A percentile compares a stretch with the other conserved stretches of the same genome.
phyloP scores from a whole-genome alignment of 1,140 invertebrate genomes.

The Philotrypesis tridentata region DNA sequence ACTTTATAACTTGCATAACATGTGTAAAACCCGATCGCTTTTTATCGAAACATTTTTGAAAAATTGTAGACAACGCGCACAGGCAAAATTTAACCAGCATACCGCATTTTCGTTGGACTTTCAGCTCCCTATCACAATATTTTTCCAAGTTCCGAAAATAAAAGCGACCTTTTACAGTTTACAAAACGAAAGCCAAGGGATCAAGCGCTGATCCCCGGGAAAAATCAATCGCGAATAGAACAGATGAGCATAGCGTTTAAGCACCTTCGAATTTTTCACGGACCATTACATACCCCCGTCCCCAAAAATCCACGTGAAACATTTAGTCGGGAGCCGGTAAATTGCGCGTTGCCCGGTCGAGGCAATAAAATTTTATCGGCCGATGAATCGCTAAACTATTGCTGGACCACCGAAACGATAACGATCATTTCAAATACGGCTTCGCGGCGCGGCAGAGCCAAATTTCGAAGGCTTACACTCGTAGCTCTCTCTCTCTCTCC shows the following conservation, averaged over 20 bases:
- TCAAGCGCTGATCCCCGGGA: not conserved
- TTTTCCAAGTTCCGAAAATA: too few relatives aligned
- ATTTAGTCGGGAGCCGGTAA: not conserved
- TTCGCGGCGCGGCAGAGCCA: not conserved
- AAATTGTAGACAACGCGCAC: too few relatives aligned
- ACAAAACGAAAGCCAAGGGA: not conserved
- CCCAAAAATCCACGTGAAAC: not conserved
- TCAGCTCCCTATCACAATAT: too few relatives aligned
- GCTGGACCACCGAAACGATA: not conserved
- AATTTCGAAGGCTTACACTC: conserved; percentile 14
- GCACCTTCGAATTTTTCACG: not conserved
- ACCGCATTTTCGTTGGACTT: too few relatives aligned
- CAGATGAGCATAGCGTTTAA: not conserved
- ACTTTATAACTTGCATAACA: too few relatives aligned
- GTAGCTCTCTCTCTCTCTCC: not conserved
- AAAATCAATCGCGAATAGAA: not conserved
- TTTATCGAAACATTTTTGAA: too few relatives aligned
- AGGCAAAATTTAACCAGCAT: too few relatives aligned
- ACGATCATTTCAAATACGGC: not conserved
- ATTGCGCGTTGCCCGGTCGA: not conserved
- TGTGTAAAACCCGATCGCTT: too few relatives aligned
- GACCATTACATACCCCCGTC: not conserved
- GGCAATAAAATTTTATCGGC: conserved; percentile 32
- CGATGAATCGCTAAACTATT: conserved; percentile 38
- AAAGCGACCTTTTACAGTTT: too few relatives aligned